Evolutionary conservation across 2,888 invertebrate genomes (phyloP).

Genomic region (Metopia argyrocephala): DNA sequence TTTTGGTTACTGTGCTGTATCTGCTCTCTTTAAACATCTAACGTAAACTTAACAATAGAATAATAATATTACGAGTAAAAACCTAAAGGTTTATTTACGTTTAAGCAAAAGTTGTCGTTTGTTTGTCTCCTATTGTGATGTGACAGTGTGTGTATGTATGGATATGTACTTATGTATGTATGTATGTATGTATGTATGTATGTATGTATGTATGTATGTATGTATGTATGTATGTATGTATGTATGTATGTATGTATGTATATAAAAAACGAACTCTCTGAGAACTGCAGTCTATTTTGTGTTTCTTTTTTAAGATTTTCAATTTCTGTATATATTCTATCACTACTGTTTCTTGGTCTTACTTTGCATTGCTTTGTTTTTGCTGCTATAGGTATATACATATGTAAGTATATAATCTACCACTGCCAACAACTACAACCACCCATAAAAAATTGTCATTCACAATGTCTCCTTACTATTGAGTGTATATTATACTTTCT

Average conservation of each 20-base stretch:
- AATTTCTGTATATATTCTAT: too few relatives aligned
- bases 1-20: neutral
- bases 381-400: constrained; percentile 1
- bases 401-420: neutral
- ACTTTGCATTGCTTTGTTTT: constrained; percentile 44
- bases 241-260: neutral
- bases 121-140: constrained; percentile 52
- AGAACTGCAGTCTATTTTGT: constrained; percentile 18
- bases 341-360: constrained; percentile 34
- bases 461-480: constrained; percentile 41
- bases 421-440: neutral
- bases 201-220: too few relatives aligned
- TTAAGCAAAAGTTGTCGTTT: constrained; percentile 56
- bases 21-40: neutral
- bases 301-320: constrained; percentile 12
- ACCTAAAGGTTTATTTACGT: too few relatives aligned
- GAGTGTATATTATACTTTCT: neutral
- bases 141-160: neutral
- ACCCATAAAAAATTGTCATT: constrained; percentile 53
- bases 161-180: neutral
- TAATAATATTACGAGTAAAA: too few relatives aligned
- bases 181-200: too few relatives aligned
- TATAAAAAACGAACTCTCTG: too few relatives aligned
- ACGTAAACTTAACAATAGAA: too few relatives aligned
- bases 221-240: too few relatives aligned